phyloP scores from a whole-genome alignment of 2,113 vertebrate species.

The Lepus americanus region DNA sequence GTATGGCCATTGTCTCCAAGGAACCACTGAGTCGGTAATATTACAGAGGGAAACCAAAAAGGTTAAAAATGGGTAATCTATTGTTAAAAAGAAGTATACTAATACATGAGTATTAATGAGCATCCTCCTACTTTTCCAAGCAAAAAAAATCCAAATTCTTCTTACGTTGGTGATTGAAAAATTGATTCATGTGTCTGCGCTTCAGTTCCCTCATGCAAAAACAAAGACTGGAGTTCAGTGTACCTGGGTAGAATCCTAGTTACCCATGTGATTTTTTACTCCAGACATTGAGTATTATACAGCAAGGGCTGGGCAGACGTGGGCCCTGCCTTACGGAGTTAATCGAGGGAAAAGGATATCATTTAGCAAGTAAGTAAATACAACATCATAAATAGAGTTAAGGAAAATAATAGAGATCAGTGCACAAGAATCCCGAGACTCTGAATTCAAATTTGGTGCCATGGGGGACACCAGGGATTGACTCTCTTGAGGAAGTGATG shows the following conservation, averaged over 20 bases:
- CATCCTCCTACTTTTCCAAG: neutral
- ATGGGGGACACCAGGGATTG: neutral
- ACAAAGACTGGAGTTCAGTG: neutral
- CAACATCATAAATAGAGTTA: conserved; percentile 11
- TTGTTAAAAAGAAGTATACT: conserved; percentile 36
- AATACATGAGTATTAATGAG: neutral
- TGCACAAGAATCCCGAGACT: neutral
- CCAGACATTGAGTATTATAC: neutral
- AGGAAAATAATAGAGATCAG: neutral
- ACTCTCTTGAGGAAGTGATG: neutral
- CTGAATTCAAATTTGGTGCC: neutral
- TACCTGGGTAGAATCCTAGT: neutral
- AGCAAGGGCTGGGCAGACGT: neutral
- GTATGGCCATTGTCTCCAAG: neutral
- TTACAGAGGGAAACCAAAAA: neutral
- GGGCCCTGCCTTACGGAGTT: neutral
- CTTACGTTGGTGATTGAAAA: neutral
- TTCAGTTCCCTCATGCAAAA: neutral
- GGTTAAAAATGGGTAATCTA: neutral
- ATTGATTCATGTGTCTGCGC: neutral
- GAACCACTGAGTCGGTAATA: neutral
- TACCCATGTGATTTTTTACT: neutral
- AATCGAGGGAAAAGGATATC: neutral
- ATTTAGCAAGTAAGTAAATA: conserved; percentile 24
- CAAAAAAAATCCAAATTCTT: neutral